A percentile compares a stretch with the other conserved stretches of the same genome.
phyloP scores from a whole-genome alignment of 2,888 invertebrate species.

The Protonemura montana region DNA sequence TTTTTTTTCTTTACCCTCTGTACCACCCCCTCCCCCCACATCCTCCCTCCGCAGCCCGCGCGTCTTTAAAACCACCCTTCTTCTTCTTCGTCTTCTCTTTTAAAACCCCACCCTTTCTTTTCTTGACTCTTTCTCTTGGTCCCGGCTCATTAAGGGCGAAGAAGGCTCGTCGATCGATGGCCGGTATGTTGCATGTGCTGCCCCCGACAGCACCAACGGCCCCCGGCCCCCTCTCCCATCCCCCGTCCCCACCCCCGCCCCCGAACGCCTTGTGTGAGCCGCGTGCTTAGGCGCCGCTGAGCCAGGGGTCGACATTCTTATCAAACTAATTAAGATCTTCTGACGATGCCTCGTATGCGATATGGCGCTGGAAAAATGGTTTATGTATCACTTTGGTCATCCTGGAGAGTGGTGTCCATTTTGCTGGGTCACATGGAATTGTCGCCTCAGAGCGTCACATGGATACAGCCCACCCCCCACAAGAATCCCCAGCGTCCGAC shows the following conservation, averaged over 20 bases:
- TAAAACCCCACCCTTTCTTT: slow-evolving; percentile 41
- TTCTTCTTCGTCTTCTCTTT: slow-evolving; percentile 44
- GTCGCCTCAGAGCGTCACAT: not conserved
- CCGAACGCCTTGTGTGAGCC: slow-evolving; percentile 26
- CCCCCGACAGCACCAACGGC: slow-evolving; percentile 21
- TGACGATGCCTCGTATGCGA: not conserved
- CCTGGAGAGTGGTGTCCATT: not conserved
- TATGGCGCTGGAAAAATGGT: not conserved
- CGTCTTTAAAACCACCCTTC: slow-evolving; percentile 40
- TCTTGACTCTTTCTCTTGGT: slow-evolving; percentile 42
- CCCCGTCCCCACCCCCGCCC: slow-evolving; percentile 1
- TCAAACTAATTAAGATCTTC: slow-evolving; percentile 30
- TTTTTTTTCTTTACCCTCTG: slow-evolving; percentile 34
- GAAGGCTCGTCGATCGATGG: slow-evolving; percentile 40
- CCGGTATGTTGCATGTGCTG: slow-evolving; percentile 40
- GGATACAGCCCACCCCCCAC: too few relatives aligned
- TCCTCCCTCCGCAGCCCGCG: not conserved
- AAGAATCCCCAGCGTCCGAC: not conserved
- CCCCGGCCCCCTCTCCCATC: slow-evolving; percentile 1
- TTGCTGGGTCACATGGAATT: not conserved
- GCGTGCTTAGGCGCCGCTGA: slow-evolving; percentile 22
- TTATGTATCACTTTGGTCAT: not conserved
- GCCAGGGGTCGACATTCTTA: slow-evolving; percentile 34
- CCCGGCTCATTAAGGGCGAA: slow-evolving; percentile 45
- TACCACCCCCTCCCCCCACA: not conserved